A percentile compares a stretch with the other conserved stretches of the same genome.
Conservation (phyloP, 2,888 invertebrate genomes). For the Drosophila pegasa region DNA sequence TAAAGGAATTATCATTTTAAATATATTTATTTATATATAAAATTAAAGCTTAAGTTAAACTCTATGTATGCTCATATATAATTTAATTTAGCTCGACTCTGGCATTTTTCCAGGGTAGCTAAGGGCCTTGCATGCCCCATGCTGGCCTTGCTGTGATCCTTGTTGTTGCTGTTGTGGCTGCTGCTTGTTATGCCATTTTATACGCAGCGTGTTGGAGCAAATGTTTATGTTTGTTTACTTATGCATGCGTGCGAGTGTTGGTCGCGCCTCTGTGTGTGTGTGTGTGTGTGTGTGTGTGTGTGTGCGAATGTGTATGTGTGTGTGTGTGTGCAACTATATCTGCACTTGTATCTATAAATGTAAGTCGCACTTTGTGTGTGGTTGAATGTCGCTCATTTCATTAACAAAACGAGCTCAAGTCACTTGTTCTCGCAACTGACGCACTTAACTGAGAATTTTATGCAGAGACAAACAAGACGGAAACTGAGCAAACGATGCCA, state of each 20-base stretch:
- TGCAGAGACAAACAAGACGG: conserved; percentile 67
- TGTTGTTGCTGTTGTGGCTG: conserved; percentile 64
- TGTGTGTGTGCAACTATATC: conserved; percentile 40
- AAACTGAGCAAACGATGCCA: conserved; percentile 37
- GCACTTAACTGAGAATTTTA: conserved; percentile 77
- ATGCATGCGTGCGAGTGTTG: conserved; percentile 78
- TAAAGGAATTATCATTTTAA: no score
- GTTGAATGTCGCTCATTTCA: conserved; percentile 64
- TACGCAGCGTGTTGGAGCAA: conserved; percentile 75
- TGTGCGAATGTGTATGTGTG: conserved; percentile 21
- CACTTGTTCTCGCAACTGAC: conserved; percentile 79
- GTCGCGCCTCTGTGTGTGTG: conserved; percentile 25
- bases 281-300: conserved; percentile 22
- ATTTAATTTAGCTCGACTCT: no score
- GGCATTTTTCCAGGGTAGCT: conserved; percentile 15
- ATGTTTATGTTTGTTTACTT: conserved; percentile 80
- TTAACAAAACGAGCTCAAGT: conserved; percentile 77
- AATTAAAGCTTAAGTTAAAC: no score
- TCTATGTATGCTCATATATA: no score
- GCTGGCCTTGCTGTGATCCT: conserved; percentile 12
- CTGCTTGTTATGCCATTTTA: conserved; percentile 78
- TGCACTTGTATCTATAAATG: conserved; percentile 54
- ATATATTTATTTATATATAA: no score
- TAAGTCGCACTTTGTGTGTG: conserved; percentile 28
- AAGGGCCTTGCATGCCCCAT: background rate